Evolutionary conservation across 2,797 vertebrate genomes (phyloP), one percentile per base, ranked within the genome.

Genomic region (Podarcis lilfordi): DNA sequence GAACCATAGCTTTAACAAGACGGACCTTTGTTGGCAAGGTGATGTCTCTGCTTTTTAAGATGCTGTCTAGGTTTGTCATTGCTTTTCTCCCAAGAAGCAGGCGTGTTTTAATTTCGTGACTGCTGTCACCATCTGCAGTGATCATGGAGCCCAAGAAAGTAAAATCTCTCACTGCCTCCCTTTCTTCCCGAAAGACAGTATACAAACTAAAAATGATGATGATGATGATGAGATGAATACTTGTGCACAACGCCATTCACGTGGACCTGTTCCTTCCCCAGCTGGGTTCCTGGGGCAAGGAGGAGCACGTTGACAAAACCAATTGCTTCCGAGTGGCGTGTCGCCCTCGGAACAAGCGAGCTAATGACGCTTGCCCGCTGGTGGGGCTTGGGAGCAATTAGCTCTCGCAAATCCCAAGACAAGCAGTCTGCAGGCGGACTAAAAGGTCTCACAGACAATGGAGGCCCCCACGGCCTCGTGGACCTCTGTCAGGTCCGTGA

Each of bases 381-480:
- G 94, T 37, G 55, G 50, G 94, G 91, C 94, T 97, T 95, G 86
- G 91, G 95, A 93, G 94, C 94, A 96, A 96, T 96, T 97, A 97
- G 96, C 96, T 96, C 84, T 95, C 94, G 66, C 94, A 96, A 97
- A 97, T 96, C 93, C 96, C 96, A 97, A 96, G 97, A 96, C 96
- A 96, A 88, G 89, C 92, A 93, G 96, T 96, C 97, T 97, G 94
- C 94, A 94, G 94, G 93, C 89, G 94, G 97, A 96, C 96, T 96
- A 95, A 97, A 96, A 97, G 97, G 96, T 97, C 97, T 96, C 94
- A 95, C 90, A 90, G 94, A 97, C 96, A 97, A 97, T 96, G 94
- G 96, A 89, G 94, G 95, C 91, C 84, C 82, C 78, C 89, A 83
- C 91, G 95, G 96, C 95, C 96, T 94, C 90, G 91, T 91, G 96